Percentiles rank a stretch among this genome's conserved stretches.
phyloP scores from a whole-genome alignment of 1,140 invertebrate species.

The Thaumatotibia leucotreta region DNA sequence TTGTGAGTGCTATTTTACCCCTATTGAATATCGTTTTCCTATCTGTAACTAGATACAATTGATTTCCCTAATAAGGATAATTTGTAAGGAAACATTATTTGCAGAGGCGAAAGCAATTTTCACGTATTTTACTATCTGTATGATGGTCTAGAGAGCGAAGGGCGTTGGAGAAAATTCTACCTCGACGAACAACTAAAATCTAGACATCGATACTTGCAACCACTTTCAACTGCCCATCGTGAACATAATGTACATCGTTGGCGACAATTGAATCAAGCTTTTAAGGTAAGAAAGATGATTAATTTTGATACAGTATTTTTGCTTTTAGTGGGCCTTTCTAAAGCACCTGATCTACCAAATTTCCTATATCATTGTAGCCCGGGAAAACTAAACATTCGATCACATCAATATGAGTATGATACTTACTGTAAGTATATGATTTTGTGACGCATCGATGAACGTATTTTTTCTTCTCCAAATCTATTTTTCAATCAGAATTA shows the following conservation, averaged over 20 bases:
- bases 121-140: conserved; percentile 93
- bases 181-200: conserved; percentile 78
- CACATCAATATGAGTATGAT: too few species aligned
- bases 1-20: conserved; percentile 78
- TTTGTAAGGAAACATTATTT: conserved; percentile 35
- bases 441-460: too few species aligned
- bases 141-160: conserved; percentile 84
- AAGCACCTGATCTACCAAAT: too few species aligned
- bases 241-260: conserved; percentile 82
- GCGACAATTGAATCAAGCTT: conserved; percentile 79
- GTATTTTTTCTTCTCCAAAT: too few species aligned
- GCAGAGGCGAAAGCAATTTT: conserved; percentile 89
- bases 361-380: too few species aligned
- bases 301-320: too few species aligned
- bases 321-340: too few species aligned
- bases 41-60: neutral
- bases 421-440: too few species aligned
- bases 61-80: neutral
- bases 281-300: conserved; percentile 53
- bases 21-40: neutral
- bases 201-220: conserved; percentile 80
- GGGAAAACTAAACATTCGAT: too few species aligned
- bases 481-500: too few species aligned
- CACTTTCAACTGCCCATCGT: conserved; percentile 72
- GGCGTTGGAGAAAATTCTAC: conserved; percentile 80